Percentiles rank a stretch among this genome's conserved stretches.
phyloP scores from a whole-genome alignment of 2,113 vertebrate species.

The Brachypteracias leptosomus region DNA sequence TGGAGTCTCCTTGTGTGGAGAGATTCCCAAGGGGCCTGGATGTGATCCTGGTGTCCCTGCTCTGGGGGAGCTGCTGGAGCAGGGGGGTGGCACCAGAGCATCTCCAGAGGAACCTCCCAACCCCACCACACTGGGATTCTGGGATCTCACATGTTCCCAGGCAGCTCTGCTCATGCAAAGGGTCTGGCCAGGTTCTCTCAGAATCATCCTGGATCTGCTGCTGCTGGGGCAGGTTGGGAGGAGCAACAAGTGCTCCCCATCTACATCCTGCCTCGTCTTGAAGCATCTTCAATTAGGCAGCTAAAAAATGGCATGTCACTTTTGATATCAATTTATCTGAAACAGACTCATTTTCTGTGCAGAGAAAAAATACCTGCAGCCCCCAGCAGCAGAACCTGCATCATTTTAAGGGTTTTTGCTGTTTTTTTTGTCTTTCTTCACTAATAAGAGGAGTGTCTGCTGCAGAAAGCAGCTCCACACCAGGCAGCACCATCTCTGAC shows the following conservation, averaged over 20 bases:
- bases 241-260: background rate
- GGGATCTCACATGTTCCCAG: accelerated
- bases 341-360: background rate
- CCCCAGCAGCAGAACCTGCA: background rate
- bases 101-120: no score
- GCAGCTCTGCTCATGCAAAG: background rate
- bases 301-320: background rate
- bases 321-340: background rate
- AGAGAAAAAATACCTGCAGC: background rate
- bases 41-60: no score
- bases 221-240: background rate
- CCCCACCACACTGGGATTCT: background rate
- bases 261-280: background rate
- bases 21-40: no score
- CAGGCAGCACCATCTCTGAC: background rate
- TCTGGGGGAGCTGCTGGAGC: no score
- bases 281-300: background rate
- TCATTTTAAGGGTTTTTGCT: background rate
- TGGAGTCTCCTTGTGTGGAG: no score
- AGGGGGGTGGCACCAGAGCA: background rate
- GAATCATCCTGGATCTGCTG: background rate
- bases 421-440: background rate
- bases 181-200: accelerated
- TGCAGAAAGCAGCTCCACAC: background rate
- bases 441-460: background rate